Evolutionary conservation across 2,113 vertebrate genomes (phyloP).

Genomic region (Corvus hawaiiensis): DNA sequence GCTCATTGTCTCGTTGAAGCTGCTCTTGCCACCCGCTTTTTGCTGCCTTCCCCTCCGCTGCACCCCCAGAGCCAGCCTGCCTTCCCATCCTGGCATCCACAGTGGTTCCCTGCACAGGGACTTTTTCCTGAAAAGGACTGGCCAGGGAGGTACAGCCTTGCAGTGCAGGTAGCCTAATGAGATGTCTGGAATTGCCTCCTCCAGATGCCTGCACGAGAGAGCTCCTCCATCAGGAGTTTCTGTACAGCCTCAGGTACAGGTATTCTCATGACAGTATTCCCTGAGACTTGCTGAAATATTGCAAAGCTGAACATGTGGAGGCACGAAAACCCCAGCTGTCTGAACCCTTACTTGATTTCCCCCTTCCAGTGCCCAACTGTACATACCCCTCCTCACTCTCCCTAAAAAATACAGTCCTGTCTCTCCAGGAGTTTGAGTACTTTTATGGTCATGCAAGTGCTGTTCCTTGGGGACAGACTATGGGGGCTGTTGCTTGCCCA

Average conservation of each 20-base stretch:
- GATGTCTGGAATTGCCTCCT: background rate
- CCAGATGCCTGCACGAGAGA: background rate
- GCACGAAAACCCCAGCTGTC: background rate
- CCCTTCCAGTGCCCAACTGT: background rate
- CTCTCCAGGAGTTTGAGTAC: background rate
- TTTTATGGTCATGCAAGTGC: background rate
- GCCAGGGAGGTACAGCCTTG: background rate
- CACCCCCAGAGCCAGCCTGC: background rate
- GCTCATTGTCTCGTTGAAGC: background rate
- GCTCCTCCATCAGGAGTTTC: background rate
- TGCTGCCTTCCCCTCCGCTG: background rate
- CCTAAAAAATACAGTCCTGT: background rate
- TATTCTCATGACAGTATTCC: background rate
- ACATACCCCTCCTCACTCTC: background rate
- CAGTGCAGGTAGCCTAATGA: background rate
- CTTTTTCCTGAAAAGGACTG: background rate
- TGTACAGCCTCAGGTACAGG: background rate
- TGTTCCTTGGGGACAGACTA: background rate
- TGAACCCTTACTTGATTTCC: background rate
- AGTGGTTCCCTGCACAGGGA: background rate
- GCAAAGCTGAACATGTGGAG: background rate
- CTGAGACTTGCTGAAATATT: background rate
- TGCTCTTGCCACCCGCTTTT: rapidly evolving
- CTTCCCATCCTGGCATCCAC: background rate
- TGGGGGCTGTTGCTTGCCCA: background rate